Evolutionary conservation across 2,113 vertebrate species (phyloP).

Genomic region (Chloropsis cyanopogon): DNA sequence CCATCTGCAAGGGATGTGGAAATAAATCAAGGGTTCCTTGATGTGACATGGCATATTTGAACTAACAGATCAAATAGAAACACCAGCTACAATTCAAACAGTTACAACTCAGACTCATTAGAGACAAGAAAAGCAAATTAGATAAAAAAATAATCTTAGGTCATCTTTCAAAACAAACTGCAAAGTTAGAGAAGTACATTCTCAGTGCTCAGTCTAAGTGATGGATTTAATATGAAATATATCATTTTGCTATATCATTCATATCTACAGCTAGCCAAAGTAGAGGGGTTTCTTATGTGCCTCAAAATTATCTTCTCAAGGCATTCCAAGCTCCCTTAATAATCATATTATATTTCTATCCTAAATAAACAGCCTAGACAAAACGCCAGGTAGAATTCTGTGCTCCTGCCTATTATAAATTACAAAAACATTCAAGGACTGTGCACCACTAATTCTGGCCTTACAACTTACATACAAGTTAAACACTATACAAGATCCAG

Average conservation of each 20-base stretch:
- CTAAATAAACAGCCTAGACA: not conserved
- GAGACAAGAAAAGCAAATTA: not conserved
- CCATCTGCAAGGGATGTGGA: not conserved
- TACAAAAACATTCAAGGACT: not conserved
- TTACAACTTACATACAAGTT: not conserved
- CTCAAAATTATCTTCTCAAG: not conserved
- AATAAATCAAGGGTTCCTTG: constrained; percentile 24
- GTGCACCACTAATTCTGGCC: not conserved
- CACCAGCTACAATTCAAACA: constrained; percentile 7
- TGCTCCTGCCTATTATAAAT: not conserved
- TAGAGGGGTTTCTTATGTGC: not conserved
- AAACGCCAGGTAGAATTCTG: not conserved
- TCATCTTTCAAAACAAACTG: constrained; percentile 13
- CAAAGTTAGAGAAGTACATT: not conserved
- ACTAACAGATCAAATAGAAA: constrained; percentile 25
- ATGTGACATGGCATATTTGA: constrained; percentile 2
- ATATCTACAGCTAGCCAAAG: not conserved
- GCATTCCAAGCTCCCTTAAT: not conserved
- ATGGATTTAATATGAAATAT: not conserved
- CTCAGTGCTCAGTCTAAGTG: not conserved
- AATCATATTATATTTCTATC: not conserved
- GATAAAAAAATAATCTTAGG: not conserved
- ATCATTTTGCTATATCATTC: not conserved
- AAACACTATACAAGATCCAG: not conserved
- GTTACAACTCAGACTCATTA: constrained; percentile 16